Percentiles rank a stretch among this genome's conserved stretches.
Conservation (phyloP, 1,140 invertebrate genomes). For the Zaprionus gabonicus region DNA sequence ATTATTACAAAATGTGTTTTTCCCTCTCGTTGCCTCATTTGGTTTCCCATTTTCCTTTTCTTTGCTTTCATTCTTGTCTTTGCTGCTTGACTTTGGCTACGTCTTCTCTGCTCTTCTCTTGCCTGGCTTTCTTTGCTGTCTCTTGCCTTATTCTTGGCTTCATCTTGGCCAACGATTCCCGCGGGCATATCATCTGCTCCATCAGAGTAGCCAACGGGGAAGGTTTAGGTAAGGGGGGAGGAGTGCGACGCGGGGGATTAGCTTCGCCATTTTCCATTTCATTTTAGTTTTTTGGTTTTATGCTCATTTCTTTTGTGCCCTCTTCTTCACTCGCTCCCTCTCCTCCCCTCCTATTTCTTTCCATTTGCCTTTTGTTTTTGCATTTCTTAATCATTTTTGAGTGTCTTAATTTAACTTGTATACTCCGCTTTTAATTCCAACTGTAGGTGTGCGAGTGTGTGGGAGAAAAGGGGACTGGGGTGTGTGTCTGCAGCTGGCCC, state of each 20-base stretch:
- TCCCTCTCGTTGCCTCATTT: constrained; percentile 54
- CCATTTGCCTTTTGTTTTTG: constrained; percentile 45
- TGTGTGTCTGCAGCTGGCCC: constrained; percentile 22
- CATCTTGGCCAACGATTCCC: constrained; percentile 71
- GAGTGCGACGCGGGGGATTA: background rate
- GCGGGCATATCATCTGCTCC: constrained; percentile 81
- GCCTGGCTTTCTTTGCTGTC: constrained; percentile 1
- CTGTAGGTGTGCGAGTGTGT: constrained; percentile 19
- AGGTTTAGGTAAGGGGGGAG: background rate
- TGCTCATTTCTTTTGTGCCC: constrained; percentile 42
- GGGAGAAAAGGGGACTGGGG: background rate
- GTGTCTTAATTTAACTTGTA: constrained; percentile 75
- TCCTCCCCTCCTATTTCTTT: constrained; percentile 18
- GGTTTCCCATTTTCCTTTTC: constrained; percentile 37
- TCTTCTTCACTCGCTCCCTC: background rate
- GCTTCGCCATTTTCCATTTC: constrained; percentile 50
- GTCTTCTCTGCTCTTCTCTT: background rate
- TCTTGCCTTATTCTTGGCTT: constrained; percentile 40
- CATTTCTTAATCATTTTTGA: constrained; percentile 82
- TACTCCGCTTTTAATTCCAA: constrained; percentile 68
- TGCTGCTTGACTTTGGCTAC: constrained; percentile 44
- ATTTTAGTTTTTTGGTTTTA: constrained; percentile 51
- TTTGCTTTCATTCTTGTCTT: constrained; percentile 19
- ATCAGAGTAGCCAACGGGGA: constrained; percentile 48
- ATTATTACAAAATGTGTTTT: constrained; percentile 81